A percentile compares a stretch with the other conserved stretches of the same genome.
Conservation (phyloP, 1,140 invertebrate species). For the Drosophila biarmipes region DNA sequence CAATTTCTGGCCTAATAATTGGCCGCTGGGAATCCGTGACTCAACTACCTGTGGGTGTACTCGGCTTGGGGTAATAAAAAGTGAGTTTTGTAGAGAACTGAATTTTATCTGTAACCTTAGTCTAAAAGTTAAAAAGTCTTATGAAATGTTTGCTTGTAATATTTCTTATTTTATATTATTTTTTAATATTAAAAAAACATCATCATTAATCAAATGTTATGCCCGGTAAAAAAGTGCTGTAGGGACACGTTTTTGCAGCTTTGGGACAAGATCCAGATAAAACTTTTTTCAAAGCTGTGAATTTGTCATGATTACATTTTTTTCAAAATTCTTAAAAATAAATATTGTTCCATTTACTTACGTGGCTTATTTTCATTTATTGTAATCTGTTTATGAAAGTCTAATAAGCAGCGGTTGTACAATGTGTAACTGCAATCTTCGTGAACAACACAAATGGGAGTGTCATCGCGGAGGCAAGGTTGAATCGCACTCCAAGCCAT, state of each 20-base stretch:
- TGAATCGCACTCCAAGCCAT: not conserved
- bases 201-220: not conserved
- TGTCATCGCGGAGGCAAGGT: not conserved
- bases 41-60: constrained; percentile 4
- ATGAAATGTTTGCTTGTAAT: not conserved
- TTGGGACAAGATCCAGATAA: not conserved
- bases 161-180: not conserved
- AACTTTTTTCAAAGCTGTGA: not conserved
- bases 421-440: not conserved
- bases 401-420: not conserved
- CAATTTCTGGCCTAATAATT: constrained; percentile 55
- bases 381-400: not conserved
- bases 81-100: too few relatives aligned
- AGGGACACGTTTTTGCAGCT: not conserved
- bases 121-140: too few relatives aligned
- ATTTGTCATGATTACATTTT: too few relatives aligned
- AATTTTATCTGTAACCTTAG: too few relatives aligned
- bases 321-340: too few relatives aligned
- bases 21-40: constrained; percentile 5
- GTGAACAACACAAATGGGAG: not conserved
- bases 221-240: not conserved
- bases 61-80: not conserved
- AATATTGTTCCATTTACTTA: not conserved
- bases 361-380: not conserved
- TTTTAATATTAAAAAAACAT: not conserved